These are phyloP conservation scores for Euwallacea fornicatus DNA, from an alignment of 1,140 invertebrate species.

Conservation along the genomic window DNA sequence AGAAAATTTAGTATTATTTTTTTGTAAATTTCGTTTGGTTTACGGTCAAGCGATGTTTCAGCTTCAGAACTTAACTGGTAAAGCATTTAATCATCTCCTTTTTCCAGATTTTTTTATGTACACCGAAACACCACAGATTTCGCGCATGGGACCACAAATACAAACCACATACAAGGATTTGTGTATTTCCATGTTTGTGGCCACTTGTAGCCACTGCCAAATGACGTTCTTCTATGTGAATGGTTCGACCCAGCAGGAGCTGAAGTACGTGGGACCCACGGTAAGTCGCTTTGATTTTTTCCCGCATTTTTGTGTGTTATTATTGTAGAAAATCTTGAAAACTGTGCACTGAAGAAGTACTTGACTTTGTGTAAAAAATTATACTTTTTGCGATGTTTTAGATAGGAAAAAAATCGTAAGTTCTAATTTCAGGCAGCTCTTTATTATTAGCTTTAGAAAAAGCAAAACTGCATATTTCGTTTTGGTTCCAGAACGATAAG, in stretches of 20 bases:
- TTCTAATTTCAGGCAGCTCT: too few species aligned
- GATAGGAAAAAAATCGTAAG: too few species aligned
- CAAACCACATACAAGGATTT: constrained; percentile 38
- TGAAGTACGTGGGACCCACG: constrained; percentile 38
- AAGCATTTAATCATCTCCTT: not conserved
- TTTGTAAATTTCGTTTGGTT: too few species aligned
- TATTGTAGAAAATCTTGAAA: too few species aligned
- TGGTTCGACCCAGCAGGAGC: constrained; percentile 25
- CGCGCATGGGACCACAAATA: constrained; percentile 41
- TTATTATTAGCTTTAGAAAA: not conserved
- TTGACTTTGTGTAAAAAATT: too few species aligned
- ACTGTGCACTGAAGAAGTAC: too few species aligned
- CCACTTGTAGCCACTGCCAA: constrained; percentile 39
- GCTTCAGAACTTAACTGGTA: not conserved
- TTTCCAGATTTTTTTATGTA: constrained; percentile 45
- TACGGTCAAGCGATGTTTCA: not conserved
- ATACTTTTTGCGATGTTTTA: too few species aligned
- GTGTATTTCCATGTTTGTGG: constrained; percentile 42
- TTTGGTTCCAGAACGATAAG: constrained; percentile 37
- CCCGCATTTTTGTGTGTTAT: not conserved
- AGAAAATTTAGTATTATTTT: too few species aligned
- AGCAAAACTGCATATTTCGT: not conserved
- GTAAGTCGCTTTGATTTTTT: constrained; percentile 22
- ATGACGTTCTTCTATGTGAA: constrained; percentile 42
- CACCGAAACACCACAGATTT: constrained; percentile 41